A percentile compares a stretch with the other conserved stretches of the same genome.
These are phyloP conservation scores for Leptobrachium leishanense DNA, from an alignment of 2,113 vertebrate species.

Conservation along the genomic window DNA sequence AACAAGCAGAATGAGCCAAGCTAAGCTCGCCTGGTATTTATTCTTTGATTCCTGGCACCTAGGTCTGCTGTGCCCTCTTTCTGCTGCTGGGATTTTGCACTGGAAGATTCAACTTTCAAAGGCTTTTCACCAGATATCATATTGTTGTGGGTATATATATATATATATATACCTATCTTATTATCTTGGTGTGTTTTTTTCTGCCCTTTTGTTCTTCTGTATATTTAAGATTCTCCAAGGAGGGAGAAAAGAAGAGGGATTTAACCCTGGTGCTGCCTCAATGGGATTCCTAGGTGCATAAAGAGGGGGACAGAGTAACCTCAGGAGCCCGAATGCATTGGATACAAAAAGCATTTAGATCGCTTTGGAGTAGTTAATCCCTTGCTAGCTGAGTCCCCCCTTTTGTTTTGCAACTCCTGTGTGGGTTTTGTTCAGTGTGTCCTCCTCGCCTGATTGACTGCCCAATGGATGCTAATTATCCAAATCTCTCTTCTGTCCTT, in stretches of 20 bases:
- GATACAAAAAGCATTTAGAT: slow-evolving; percentile 82
- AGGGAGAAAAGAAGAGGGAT: slow-evolving; percentile 53
- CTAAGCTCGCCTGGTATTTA: too few species aligned
- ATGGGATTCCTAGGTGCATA: slow-evolving; percentile 75
- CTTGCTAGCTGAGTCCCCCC: slow-evolving; percentile 77
- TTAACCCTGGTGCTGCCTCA: slow-evolving; percentile 74
- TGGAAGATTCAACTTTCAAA: too few species aligned
- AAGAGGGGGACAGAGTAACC: slow-evolving; percentile 61
- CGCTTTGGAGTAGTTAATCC: slow-evolving; percentile 83
- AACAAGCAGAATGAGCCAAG: too few species aligned
- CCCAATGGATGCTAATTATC: slow-evolving; percentile 84
- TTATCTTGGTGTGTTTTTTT: neutral
- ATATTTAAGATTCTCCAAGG: slow-evolving; percentile 14
- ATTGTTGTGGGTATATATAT: too few species aligned
- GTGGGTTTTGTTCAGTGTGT: slow-evolving; percentile 77
- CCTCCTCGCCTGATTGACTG: slow-evolving; percentile 78
- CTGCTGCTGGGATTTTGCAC: too few species aligned
- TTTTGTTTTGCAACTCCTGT: slow-evolving; percentile 82
- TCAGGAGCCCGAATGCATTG: slow-evolving; percentile 72
- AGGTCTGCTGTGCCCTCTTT: too few species aligned
- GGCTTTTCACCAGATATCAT: too few species aligned
- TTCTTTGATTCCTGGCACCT: too few species aligned
- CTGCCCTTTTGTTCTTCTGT: slow-evolving; percentile 9
- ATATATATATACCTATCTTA: neutral
- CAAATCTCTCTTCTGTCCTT: slow-evolving; percentile 83